Conservation (phyloP, 2,113 vertebrate species). For the Amphiprion ocellaris region DNA sequence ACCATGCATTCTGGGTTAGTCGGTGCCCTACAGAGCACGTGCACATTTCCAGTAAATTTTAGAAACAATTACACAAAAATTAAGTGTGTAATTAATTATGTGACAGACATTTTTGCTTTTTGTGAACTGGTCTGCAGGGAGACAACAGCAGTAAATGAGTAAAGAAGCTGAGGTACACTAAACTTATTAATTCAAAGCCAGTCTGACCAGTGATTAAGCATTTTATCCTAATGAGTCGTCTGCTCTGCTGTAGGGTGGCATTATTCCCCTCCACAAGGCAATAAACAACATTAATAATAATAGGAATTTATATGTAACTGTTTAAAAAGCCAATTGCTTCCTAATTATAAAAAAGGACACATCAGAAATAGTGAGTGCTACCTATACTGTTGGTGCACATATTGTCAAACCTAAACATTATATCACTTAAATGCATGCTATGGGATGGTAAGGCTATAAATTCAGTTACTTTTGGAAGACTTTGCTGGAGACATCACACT, state of each 20-base stretch:
- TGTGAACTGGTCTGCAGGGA: background rate
- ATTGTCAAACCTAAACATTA: background rate
- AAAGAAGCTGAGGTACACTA: background rate
- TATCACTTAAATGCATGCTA: background rate
- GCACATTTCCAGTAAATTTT: slow-evolving; percentile 33
- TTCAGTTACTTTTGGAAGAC: background rate
- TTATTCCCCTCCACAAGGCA: slow-evolving; percentile 4
- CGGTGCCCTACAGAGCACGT: slow-evolving; percentile 5
- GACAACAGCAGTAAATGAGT: slow-evolving; percentile 3
- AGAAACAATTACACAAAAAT: slow-evolving; percentile 27
- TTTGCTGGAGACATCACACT: background rate
- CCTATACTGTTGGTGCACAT: background rate
- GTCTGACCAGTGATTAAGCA: slow-evolving; percentile 3
- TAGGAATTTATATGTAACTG: too few species aligned
- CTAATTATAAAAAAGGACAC: too few species aligned
- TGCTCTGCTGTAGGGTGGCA: background rate
- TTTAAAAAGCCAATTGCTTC: too few species aligned
- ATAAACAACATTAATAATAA: background rate
- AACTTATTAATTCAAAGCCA: slow-evolving; percentile 36
- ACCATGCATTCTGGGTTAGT: slow-evolving; percentile 40
- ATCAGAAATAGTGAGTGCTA: background rate
- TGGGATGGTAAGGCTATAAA: background rate
- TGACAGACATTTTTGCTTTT: background rate
- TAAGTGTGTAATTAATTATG: slow-evolving; percentile 34
- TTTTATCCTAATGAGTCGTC: slow-evolving; percentile 14